Percentiles rank a stretch among this genome's conserved stretches.
Conservation (phyloP, 2,797 vertebrate genomes). For the Limnodromus scolopaceus region DNA sequence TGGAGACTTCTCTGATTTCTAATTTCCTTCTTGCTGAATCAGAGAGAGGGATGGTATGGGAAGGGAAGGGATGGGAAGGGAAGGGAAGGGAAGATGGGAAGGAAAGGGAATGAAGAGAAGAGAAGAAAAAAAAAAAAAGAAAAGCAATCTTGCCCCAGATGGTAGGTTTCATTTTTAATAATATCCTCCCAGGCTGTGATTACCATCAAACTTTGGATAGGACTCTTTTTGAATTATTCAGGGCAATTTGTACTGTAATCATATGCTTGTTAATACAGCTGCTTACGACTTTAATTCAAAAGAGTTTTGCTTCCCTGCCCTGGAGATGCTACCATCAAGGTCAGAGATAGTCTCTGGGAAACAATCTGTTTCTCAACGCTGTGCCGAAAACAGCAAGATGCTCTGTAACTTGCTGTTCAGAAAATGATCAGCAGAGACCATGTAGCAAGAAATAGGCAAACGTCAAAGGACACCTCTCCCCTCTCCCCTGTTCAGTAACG, state of each 20-base stretch:
- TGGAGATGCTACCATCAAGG: slow-evolving; percentile 49
- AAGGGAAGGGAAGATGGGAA: not conserved
- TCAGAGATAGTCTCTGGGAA: slow-evolving; percentile 3
- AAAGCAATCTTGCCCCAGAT: not conserved
- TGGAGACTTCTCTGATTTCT: not conserved
- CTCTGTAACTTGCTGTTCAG: not conserved
- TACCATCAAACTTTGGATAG: slow-evolving; percentile 30
- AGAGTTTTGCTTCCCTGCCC: slow-evolving; percentile 30
- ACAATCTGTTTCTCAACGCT: not conserved
- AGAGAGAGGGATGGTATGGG: too few relatives aligned
- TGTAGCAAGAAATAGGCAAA: not conserved
- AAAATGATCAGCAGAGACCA: not conserved
- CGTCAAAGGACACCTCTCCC: not conserved
- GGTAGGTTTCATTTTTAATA: not conserved
- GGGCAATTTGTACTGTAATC: slow-evolving; percentile 66
- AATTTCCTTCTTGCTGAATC: not conserved
- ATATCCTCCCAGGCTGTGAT: slow-evolving; percentile 7
- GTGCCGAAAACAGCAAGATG: not conserved
- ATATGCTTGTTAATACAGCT: slow-evolving; percentile 40
- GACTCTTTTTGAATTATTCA: slow-evolving; percentile 53
- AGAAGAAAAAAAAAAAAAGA: not conserved
- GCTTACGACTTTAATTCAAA: slow-evolving; percentile 48
- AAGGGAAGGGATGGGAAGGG: not conserved
- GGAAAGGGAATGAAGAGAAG: too few relatives aligned
- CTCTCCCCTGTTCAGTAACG: rapidly evolving